phyloP scores from a whole-genome alignment of 1,140 invertebrate genomes.

The Procambarus virginalis region DNA sequence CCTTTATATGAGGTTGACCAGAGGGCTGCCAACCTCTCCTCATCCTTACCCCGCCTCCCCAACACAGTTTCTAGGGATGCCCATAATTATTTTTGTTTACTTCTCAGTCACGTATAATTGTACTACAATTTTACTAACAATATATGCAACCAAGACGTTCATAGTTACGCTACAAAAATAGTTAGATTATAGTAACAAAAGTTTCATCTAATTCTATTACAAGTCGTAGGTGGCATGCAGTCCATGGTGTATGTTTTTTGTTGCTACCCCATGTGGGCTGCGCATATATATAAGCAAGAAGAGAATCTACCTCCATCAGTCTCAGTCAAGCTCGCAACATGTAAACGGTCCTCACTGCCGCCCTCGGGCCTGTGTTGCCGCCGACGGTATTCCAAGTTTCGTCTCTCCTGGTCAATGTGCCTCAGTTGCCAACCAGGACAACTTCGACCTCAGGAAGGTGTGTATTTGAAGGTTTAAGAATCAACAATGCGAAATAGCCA shows the following conservation, averaged over 20 bases:
- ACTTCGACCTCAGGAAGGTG: background rate
- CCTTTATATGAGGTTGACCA: background rate
- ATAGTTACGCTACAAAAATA: too few species aligned
- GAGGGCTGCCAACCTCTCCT: background rate
- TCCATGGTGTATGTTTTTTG: background rate
- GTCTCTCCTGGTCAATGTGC: conserved; percentile 19
- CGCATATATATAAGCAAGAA: background rate
- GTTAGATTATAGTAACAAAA: too few species aligned
- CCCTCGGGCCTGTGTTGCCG: conserved; percentile 3
- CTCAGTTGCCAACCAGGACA: background rate
- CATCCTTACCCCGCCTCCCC: too few species aligned
- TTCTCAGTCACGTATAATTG: too few species aligned
- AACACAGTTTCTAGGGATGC: background rate
- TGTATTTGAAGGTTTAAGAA: background rate
- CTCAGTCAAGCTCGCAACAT: too few species aligned
- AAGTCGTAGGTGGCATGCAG: too few species aligned
- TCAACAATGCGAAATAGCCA: background rate
- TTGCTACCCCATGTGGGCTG: background rate
- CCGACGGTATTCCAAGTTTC: background rate
- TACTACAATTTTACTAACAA: too few species aligned
- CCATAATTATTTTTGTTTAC: too few species aligned
- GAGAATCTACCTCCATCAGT: too few species aligned
- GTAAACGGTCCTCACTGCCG: background rate
- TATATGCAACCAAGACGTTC: too few species aligned
- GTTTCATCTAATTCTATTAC: too few species aligned